A percentile compares a stretch with the other conserved stretches of the same genome.
Evolutionary conservation across 2,113 vertebrate genomes (phyloP).

Genomic region (Cercocebus atys): DNA sequence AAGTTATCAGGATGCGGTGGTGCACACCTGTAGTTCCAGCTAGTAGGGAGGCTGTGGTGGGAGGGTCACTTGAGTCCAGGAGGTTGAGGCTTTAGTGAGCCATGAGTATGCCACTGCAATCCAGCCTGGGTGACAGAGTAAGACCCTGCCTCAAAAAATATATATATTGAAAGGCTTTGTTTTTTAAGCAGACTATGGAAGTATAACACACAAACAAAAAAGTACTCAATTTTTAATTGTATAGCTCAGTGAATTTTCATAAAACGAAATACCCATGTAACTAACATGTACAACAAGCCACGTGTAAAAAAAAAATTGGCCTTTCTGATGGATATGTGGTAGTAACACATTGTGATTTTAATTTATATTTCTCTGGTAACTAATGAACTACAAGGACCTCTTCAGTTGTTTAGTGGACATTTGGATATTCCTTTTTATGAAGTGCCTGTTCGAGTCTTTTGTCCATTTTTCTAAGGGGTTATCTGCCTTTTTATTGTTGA

Average conservation of each 20-base stretch:
- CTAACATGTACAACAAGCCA: background rate
- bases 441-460: background rate
- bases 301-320: background rate
- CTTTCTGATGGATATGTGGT: background rate
- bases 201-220: background rate
- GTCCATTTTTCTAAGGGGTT: background rate
- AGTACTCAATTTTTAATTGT: background rate
- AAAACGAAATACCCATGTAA: background rate
- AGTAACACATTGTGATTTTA: background rate
- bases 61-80: background rate
- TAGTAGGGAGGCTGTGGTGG: background rate
- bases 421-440: background rate
- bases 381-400: background rate
- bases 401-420: background rate
- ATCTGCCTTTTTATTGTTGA: background rate
- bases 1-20: background rate
- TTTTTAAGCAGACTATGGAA: background rate
- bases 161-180: background rate
- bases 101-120: background rate
- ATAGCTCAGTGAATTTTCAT: background rate
- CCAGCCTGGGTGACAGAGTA: too few relatives aligned
- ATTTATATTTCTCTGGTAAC: background rate
- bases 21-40: background rate
- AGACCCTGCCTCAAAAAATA: too few relatives aligned
- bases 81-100: background rate